Conservation (phyloP, 1,140 invertebrate species). For the Brachionus rubens region DNA sequence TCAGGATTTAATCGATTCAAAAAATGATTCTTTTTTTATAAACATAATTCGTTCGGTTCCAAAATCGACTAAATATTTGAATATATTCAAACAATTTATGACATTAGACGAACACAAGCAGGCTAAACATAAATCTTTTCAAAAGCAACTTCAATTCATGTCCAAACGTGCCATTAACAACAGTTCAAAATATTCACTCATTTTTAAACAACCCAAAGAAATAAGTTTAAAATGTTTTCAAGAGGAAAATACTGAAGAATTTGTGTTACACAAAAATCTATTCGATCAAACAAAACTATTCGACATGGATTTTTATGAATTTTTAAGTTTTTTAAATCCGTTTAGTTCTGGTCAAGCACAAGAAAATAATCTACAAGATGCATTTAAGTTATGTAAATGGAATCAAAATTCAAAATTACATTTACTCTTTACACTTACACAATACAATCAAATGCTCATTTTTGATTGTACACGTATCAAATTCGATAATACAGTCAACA, state of each 20-base stretch:
- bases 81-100: neutral
- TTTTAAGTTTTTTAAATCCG: constrained; percentile 21
- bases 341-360: neutral
- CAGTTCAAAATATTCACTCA: neutral
- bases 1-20: neutral
- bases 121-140: neutral
- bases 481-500: neutral
- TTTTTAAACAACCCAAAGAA: neutral
- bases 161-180: neutral
- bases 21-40: constrained; percentile 7
- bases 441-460: constrained; percentile 10
- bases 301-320: constrained; percentile 10
- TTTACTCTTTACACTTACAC: neutral
- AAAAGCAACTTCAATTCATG: constrained; percentile 23
- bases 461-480: neutral
- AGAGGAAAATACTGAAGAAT: neutral
- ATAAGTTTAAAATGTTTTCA: neutral
- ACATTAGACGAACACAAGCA: neutral
- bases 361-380: constrained; percentile 2
- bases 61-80: neutral
- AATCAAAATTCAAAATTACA: neutral
- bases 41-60: neutral
- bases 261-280: neutral
- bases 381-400: constrained; percentile 34
- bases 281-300: neutral